A percentile compares a stretch with the other conserved stretches of the same genome.
Evolutionary conservation across 2,888 invertebrate genomes (phyloP).

Genomic region (Chloroclysta siterata): DNA sequence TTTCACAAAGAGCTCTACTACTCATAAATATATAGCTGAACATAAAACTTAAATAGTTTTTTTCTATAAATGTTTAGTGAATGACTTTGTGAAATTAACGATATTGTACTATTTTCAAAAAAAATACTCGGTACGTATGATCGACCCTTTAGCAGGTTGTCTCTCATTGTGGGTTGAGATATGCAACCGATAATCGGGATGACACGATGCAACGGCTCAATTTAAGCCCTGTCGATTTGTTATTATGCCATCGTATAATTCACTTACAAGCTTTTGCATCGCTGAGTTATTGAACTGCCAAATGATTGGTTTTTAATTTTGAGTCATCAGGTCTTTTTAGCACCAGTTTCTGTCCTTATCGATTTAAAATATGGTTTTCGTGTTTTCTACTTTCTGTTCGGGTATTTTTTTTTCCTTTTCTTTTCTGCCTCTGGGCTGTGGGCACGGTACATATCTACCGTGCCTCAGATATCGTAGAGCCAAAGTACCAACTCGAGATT

Average conservation of each 20-base stretch:
- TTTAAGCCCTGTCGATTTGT: constrained; percentile 78
- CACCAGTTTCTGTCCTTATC: neutral
- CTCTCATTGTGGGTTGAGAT: constrained; percentile 72
- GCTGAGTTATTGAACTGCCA: constrained; percentile 31
- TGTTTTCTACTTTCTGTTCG: neutral
- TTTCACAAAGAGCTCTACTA: too few relatives aligned
- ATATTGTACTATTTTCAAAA: too few relatives aligned
- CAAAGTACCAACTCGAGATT: too few relatives aligned
- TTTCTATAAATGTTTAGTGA: too few relatives aligned
- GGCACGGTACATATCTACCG: too few relatives aligned
- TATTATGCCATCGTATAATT: constrained; percentile 30
- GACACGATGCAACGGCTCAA: constrained; percentile 71
- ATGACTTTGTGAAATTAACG: too few relatives aligned
- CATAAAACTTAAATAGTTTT: too few relatives aligned
- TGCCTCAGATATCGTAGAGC: too few relatives aligned
- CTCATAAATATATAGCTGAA: too few relatives aligned
- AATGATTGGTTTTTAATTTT: constrained; percentile 27
- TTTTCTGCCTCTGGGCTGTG: too few relatives aligned
- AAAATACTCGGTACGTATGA: constrained; percentile 66
- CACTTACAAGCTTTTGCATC: constrained; percentile 27
- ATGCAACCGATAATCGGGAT: constrained; percentile 73
- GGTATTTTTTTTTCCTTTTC: too few relatives aligned
- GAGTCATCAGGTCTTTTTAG: constrained; percentile 11
- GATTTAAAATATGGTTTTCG: neutral
- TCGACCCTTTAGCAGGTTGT: constrained; percentile 63